These are phyloP conservation scores for Acanthosepion lycidas DNA, from an alignment of 2,888 invertebrate species.

Conservation along the genomic window DNA sequence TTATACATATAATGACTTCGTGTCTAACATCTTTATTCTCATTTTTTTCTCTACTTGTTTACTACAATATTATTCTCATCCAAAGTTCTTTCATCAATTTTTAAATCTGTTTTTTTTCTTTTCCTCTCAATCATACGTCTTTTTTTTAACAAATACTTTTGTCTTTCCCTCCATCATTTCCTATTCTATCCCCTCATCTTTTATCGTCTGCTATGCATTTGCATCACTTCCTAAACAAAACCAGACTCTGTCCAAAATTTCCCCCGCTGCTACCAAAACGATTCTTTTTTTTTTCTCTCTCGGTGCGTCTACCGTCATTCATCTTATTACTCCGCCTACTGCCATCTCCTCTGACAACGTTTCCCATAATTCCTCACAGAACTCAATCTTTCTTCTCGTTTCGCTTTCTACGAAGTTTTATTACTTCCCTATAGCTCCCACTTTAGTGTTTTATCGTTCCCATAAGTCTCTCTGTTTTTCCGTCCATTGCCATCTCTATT, in stretches of 20 bases:
- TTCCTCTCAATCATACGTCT: neutral
- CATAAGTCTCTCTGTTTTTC: neutral
- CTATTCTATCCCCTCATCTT: neutral
- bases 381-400: neutral
- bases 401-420: constrained; percentile 33
- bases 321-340: constrained; percentile 33
- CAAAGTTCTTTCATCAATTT: neutral
- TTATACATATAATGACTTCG: neutral
- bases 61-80: too few relatives aligned
- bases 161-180: neutral
- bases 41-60: neutral
- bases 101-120: neutral
- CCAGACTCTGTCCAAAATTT: neutral
- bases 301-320: neutral
- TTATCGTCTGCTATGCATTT: neutral
- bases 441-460: constrained; percentile 33
- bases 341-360: constrained; percentile 22
- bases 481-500: neutral
- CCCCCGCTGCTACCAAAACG: neutral
- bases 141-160: neutral
- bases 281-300: neutral
- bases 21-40: too few relatives aligned
- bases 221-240: neutral
- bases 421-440: constrained; percentile 33
- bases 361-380: constrained; percentile 8